Percentiles rank a stretch among this genome's conserved stretches.
Evolutionary conservation across 2,113 vertebrate genomes (phyloP).

Genomic region (Brachyhypopomus occidentalis): DNA sequence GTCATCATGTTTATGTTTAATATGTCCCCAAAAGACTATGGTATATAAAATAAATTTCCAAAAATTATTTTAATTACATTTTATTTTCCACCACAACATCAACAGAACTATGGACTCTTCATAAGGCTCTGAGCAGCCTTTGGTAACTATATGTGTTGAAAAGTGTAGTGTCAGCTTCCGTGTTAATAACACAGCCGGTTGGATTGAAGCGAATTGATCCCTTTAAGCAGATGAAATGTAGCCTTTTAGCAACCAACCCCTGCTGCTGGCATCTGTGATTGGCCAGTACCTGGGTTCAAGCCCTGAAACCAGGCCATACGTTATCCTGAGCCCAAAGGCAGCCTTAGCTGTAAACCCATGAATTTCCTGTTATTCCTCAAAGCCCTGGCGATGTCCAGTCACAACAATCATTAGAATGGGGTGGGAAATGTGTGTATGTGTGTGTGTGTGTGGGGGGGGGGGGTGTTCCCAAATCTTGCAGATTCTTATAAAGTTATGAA

Average conservation of each 20-base stretch:
- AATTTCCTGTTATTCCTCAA: slow-evolving; percentile 39
- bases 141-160: neutral
- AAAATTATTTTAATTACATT: slow-evolving; percentile 28
- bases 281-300: slow-evolving; percentile 10
- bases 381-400: slow-evolving; percentile 19
- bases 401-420: neutral
- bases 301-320: slow-evolving; percentile 47
- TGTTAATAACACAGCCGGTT: slow-evolving; percentile 11
- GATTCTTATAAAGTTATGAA: too few relatives aligned
- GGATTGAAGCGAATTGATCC: slow-evolving; percentile 29
- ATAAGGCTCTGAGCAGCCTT: neutral
- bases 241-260: slow-evolving; percentile 18
- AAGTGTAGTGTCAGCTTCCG: neutral
- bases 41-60: slow-evolving; percentile 34
- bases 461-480: too few relatives aligned
- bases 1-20: slow-evolving; percentile 43
- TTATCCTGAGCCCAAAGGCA: slow-evolving; percentile 46
- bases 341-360: slow-evolving; percentile 43
- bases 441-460: too few relatives aligned
- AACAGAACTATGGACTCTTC: neutral
- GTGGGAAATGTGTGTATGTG: too few relatives aligned
- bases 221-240: slow-evolving; percentile 47
- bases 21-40: slow-evolving; percentile 41
- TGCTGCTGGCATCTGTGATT: slow-evolving; percentile 11
- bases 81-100: slow-evolving; percentile 17